Conservation (phyloP, 2,888 invertebrate genomes). For the Drosophila putrida region DNA sequence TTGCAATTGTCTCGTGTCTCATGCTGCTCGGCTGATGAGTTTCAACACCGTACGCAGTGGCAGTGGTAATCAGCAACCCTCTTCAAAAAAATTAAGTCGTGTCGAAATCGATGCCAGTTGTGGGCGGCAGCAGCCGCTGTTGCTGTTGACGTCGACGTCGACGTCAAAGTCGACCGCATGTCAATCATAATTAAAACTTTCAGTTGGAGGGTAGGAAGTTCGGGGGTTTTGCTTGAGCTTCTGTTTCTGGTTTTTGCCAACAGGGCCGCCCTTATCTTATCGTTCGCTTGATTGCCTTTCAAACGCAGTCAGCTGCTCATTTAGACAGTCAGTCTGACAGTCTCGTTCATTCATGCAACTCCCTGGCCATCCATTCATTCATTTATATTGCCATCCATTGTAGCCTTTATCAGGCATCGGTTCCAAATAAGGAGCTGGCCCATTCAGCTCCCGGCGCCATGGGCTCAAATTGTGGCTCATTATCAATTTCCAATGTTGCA, state of each 20-base stretch:
- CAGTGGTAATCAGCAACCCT: constrained; percentile 73
- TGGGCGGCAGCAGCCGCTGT: constrained; percentile 50
- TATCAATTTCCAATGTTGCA: constrained; percentile 75
- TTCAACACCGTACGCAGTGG: constrained; percentile 63
- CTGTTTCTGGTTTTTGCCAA: constrained; percentile 31
- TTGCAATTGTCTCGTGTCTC: constrained; percentile 66
- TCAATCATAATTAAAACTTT: constrained; percentile 79
- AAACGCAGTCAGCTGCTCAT: constrained; percentile 47
- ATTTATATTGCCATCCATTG: constrained; percentile 34
- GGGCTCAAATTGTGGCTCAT: constrained; percentile 59
- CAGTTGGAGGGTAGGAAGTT: constrained; percentile 17
- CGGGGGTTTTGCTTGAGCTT: constrained; percentile 14
- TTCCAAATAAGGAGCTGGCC: constrained; percentile 60
- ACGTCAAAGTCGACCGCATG: constrained; percentile 65
- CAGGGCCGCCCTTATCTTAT: constrained; percentile 66
- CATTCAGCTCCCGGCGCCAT: constrained; percentile 24
- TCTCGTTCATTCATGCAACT: constrained; percentile 52
- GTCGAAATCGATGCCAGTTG: constrained; percentile 76
- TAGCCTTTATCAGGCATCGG: constrained; percentile 53
- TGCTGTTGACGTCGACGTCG: constrained; percentile 23
- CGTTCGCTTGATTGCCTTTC: constrained; percentile 72
- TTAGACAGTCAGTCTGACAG: constrained; percentile 35
- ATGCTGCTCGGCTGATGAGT: constrained; percentile 70
- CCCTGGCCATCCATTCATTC: constrained; percentile 29
- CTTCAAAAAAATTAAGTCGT: constrained; percentile 78